Conservation (phyloP, 2,888 invertebrate species). For the Ichneumoninae sp. region DNA sequence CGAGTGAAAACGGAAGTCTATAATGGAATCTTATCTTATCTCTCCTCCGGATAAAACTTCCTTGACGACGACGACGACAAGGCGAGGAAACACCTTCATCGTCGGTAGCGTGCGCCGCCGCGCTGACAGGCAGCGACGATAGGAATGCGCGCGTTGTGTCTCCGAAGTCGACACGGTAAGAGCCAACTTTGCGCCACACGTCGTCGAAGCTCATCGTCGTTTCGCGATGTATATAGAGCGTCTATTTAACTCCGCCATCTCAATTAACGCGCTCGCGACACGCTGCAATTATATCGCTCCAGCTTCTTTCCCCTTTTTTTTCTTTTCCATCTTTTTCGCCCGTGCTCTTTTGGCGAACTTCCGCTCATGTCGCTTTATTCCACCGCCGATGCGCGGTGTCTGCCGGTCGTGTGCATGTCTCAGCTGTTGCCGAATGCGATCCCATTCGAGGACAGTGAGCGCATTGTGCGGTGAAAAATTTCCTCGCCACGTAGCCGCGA, state of each 20-base stretch:
- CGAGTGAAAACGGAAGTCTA: conserved; percentile 51
- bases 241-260: conserved; percentile 49
- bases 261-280: conserved; percentile 57
- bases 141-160: conserved; percentile 20
- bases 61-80: conserved; percentile 15
- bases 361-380: background rate
- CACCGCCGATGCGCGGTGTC: background rate
- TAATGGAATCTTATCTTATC: conserved; percentile 50
- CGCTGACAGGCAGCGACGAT: conserved; percentile 20
- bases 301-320: background rate
- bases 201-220: conserved; percentile 32
- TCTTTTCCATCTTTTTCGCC: conserved; percentile 22
- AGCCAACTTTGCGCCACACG: conserved; percentile 8
- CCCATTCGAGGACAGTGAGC: conserved; percentile 3
- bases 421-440: conserved; percentile 3
- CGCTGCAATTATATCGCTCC: conserved; percentile 50
- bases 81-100: conserved; percentile 41
- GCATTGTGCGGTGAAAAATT: conserved; percentile 11
- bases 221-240: conserved; percentile 5
- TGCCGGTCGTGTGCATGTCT: background rate
- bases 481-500: background rate
- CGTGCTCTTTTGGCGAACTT: conserved; percentile 10
- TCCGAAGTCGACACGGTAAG: conserved; percentile 3
- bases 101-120: conserved; percentile 12
- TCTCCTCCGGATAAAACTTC: conserved; percentile 38